Percentiles rank a stretch among this genome's conserved stretches.
Evolutionary conservation across 1,140 invertebrate species (phyloP).

Genomic region (Penaeus chinensis): DNA sequence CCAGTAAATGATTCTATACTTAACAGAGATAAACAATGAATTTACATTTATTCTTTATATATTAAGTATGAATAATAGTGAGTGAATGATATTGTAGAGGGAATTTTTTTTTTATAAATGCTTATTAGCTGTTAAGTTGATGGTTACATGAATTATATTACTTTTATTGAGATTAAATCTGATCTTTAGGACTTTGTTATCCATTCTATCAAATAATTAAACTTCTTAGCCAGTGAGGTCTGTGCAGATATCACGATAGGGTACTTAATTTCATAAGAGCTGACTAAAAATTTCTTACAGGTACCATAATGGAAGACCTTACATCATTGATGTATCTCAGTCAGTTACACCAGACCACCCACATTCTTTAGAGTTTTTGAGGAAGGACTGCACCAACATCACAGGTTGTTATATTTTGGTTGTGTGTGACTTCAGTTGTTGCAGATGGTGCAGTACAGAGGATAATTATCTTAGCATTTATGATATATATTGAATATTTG

Average conservation of each 20-base stretch:
- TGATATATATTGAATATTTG: too few species aligned
- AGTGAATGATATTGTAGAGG: neutral
- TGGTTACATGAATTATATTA: too few species aligned
- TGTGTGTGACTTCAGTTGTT: too few species aligned
- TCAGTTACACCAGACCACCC: conserved; percentile 98
- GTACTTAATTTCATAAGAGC: neutral
- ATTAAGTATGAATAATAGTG: neutral
- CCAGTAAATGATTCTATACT: too few species aligned
- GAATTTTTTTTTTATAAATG: too few species aligned
- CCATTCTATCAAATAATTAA: too few species aligned
- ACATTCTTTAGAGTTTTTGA: conserved; percentile 91
- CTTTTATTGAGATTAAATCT: too few species aligned
- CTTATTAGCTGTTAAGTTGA: too few species aligned
- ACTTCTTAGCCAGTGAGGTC: too few species aligned
- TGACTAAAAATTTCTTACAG: conserved; percentile 65
- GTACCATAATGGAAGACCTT: conserved; percentile 83
- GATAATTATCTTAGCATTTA: too few species aligned
- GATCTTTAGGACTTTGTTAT: too few species aligned
- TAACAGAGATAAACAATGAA: neutral
- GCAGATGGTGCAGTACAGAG: too few species aligned
- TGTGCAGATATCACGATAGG: neutral
- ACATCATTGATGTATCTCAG: conserved; percentile 98
- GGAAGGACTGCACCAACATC: conserved; percentile 93
- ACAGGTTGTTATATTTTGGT: conserved; percentile 47
- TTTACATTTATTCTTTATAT: neutral